A percentile compares a stretch with the other conserved stretches of the same genome.
Evolutionary conservation across 2,113 vertebrate species (phyloP).

Genomic region (Oreotrochilus melanogaster): DNA sequence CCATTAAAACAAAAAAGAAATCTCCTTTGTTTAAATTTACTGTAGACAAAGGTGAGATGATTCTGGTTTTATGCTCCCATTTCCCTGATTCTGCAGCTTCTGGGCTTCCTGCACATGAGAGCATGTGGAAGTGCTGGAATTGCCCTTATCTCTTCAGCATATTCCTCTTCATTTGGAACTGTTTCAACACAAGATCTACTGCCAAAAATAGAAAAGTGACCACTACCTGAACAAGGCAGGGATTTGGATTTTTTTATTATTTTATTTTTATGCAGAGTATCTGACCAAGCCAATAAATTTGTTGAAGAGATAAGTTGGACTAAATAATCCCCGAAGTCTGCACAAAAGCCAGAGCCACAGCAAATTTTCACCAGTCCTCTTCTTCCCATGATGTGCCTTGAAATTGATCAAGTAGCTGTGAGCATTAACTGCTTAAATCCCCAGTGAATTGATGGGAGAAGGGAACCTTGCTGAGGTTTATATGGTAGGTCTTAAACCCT

Average conservation of each 20-base stretch:
- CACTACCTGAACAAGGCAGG: background rate
- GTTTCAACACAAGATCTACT: background rate
- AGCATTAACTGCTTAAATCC: background rate
- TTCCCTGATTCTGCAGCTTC: background rate
- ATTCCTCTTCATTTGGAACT: background rate
- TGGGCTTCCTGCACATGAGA: background rate
- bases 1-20: background rate
- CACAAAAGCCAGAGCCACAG: background rate
- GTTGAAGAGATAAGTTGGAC: background rate
- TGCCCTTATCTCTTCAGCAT: background rate
- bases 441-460: background rate
- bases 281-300: background rate
- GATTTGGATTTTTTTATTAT: background rate
- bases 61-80: background rate
- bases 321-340: background rate
- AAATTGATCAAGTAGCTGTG: background rate
- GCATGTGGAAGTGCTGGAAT: background rate
- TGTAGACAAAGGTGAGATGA: background rate
- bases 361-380: background rate
- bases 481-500: background rate
- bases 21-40: background rate
- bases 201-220: background rate
- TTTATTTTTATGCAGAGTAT: background rate
- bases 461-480: constrained; percentile 18
- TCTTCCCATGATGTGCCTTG: background rate